Evolutionary conservation across 2,888 invertebrate species (phyloP).

Genomic region (Drosophila fulvimacula): DNA sequence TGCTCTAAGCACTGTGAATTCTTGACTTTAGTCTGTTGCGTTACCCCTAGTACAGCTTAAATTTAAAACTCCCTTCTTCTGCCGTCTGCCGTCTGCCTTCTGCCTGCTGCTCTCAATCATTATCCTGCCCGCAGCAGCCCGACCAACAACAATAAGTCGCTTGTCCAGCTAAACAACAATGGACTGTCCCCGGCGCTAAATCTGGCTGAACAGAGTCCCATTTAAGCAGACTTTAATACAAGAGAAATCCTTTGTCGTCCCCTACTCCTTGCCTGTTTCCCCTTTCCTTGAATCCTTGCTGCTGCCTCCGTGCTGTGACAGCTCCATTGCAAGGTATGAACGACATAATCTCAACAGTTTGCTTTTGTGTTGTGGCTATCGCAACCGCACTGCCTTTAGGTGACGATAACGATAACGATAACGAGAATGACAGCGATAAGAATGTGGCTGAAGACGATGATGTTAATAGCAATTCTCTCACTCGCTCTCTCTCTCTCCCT

Average conservation of each 20-base stretch:
- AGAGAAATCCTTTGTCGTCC: slow-evolving; percentile 4
- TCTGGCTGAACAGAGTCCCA: slow-evolving; percentile 2
- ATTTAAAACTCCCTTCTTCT: not conserved
- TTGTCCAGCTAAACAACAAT: slow-evolving; percentile 23
- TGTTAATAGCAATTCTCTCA: too few relatives aligned
- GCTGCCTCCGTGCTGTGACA: not conserved
- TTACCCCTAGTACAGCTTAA: not conserved
- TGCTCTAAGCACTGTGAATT: not conserved
- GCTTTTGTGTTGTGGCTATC: slow-evolving; percentile 41
- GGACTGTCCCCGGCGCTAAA: slow-evolving; percentile 2
- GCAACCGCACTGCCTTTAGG: slow-evolving; percentile 1
- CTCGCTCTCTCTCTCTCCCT: not conserved
- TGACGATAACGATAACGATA: not conserved
- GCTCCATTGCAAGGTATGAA: slow-evolving; percentile 40
- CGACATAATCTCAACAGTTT: slow-evolving; percentile 46
- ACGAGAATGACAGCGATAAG: slow-evolving; percentile 13
- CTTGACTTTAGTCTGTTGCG: not conserved
- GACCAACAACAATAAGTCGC: slow-evolving; percentile 20
- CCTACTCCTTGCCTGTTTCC: not conserved
- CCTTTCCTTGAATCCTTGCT: not conserved
- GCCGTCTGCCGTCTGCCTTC: too few relatives aligned
- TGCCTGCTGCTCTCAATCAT: not conserved
- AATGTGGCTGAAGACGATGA: not conserved
- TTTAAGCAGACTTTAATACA: slow-evolving; percentile 11
- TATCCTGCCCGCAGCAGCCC: slow-evolving; percentile 12